These are phyloP conservation scores for Sarcophaga carnaria DNA, from an alignment of 2,888 invertebrate species.

Conservation along the genomic window DNA sequence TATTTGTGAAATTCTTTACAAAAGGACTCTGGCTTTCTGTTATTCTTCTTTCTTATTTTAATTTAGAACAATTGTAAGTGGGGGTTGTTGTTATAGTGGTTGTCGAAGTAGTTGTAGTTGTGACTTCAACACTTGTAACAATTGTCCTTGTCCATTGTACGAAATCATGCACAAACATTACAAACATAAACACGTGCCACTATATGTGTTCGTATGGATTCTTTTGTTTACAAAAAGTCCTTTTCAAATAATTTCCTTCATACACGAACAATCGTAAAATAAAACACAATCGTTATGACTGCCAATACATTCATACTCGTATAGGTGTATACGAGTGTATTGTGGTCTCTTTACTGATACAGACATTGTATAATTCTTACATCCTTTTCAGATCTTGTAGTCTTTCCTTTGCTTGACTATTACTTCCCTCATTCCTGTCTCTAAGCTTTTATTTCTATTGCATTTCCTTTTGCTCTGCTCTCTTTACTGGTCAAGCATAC, in stretches of 20 bases:
- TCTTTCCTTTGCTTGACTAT: conserved; percentile 33
- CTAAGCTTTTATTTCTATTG: conserved; percentile 34
- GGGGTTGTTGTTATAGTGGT: not conserved
- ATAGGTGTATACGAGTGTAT: not conserved
- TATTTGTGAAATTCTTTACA: not conserved
- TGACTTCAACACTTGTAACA: conserved; percentile 58
- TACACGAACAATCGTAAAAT: conserved; percentile 58
- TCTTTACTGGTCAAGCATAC: not conserved
- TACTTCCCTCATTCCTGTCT: conserved; percentile 8
- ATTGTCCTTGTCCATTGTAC: conserved; percentile 41
- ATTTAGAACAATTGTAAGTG: conserved; percentile 3
- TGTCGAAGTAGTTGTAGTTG: not conserved
- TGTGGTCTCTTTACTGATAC: conserved; percentile 14
- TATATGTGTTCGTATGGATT: conserved; percentile 2
- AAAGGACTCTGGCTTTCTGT: not conserved
- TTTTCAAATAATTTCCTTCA: conserved; percentile 67
- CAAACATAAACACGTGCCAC: not conserved
- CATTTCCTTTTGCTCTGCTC: conserved; percentile 37
- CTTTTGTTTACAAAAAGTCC: conserved; percentile 60
- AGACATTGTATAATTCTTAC: conserved; percentile 62
- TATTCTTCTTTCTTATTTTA: not conserved
- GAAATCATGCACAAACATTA: not conserved
- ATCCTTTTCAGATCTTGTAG: conserved; percentile 49
- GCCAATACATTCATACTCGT: not conserved
- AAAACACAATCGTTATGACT: conserved; percentile 60